phyloP scores from a whole-genome alignment of 1,140 invertebrate genomes.

The Lordiphosa mommai region DNA sequence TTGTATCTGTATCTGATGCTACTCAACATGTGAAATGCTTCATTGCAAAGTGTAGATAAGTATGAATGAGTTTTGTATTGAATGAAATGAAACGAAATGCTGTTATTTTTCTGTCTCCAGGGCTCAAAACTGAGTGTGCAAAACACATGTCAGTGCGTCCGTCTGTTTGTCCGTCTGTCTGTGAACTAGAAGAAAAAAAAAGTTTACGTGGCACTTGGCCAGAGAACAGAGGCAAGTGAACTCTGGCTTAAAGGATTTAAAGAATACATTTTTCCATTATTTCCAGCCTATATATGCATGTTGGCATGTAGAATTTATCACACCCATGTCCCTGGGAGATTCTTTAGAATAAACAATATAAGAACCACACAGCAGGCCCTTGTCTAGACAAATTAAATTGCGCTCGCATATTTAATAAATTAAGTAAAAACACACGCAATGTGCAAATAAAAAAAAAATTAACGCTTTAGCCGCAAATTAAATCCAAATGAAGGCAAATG shows the following conservation, averaged over 20 bases:
- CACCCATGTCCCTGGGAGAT: no score
- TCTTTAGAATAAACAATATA: no score
- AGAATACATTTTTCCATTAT: no score
- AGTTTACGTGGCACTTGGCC: constrained; percentile 14
- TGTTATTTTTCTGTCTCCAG: constrained; percentile 1
- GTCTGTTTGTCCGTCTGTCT: neutral
- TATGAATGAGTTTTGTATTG: constrained; percentile 12
- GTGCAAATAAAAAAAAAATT: neutral
- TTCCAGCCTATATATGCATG: no score
- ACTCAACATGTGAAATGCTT: constrained; percentile 22
- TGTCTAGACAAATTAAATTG: neutral
- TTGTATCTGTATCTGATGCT: constrained; percentile 12
- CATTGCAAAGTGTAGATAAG: constrained; percentile 12
- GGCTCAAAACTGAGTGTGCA: no score
- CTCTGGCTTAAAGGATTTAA: no score
- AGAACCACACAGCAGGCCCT: no score
- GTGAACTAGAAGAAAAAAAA: neutral
- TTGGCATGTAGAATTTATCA: no score
- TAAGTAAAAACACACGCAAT: neutral
- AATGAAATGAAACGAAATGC: constrained; percentile 19
- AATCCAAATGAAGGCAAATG: neutral
- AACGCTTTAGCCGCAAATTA: neutral
- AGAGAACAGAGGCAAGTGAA: constrained; percentile 11
- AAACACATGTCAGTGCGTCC: constrained; percentile 15
- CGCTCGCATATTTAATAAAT: neutral